Conservation (phyloP, 2,113 vertebrate genomes). For the Taurulus bubalis region DNA sequence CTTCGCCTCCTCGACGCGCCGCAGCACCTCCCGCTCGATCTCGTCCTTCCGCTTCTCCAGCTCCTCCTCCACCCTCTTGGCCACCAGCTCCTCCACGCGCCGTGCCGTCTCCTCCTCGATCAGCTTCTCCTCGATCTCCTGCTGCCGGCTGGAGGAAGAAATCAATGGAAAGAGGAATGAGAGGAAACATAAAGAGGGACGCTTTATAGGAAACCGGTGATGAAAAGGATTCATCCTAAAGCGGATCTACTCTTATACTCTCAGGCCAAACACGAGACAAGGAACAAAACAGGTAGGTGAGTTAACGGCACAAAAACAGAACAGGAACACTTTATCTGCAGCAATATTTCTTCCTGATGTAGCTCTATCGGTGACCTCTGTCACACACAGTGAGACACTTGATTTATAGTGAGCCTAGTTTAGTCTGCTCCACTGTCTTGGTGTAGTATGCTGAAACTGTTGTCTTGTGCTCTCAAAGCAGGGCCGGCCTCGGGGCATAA, state of each 20-base stretch:
- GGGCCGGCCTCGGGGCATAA: not conserved
- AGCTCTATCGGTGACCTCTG: not conserved
- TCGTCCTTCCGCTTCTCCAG: conserved; percentile 98
- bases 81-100: conserved; percentile 97
- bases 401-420: not conserved
- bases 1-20: conserved; percentile 98
- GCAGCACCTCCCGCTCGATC: conserved; percentile 98
- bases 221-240: not conserved
- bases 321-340: not conserved
- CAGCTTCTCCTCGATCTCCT: conserved; percentile 99
- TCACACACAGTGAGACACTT: not conserved
- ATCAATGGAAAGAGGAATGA: not conserved
- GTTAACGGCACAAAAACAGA: not conserved
- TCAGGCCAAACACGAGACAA: not conserved
- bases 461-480: not conserved
- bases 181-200: not conserved
- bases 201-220: not conserved
- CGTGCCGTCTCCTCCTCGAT: conserved; percentile 99
- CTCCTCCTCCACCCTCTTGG: conserved; percentile 97
- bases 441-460: not conserved
- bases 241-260: not conserved
- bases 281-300: not conserved
- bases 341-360: not conserved
- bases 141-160: conserved; percentile 86
- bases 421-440: not conserved